Conservation (phyloP, 2,113 vertebrate genomes). For the Siniperca chuatsi region DNA sequence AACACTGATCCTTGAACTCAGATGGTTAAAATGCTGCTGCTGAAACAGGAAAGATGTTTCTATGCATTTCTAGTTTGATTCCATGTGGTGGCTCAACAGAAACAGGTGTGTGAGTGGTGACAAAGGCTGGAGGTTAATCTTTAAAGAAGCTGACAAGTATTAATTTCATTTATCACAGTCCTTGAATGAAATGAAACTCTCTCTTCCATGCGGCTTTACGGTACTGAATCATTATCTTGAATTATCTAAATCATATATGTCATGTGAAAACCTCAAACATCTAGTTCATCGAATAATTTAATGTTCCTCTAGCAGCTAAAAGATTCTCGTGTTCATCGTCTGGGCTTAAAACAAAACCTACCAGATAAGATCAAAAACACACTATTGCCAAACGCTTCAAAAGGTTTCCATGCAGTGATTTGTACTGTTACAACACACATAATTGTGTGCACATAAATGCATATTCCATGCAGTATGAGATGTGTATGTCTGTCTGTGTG, state of each 20-base stretch:
- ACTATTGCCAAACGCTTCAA: too few relatives aligned
- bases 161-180: background rate
- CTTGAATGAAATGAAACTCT: background rate
- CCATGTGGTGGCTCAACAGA: slow-evolving; percentile 20
- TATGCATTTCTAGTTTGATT: slow-evolving; percentile 11
- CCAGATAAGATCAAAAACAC: background rate
- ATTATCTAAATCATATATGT: background rate
- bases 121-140: slow-evolving; percentile 28
- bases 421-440: background rate
- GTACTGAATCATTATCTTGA: background rate
- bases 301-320: background rate
- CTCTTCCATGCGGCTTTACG: background rate
- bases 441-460: slow-evolving; percentile 42
- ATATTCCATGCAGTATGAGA: slow-evolving; percentile 39
- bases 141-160: background rate
- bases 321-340: background rate
- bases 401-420: background rate
- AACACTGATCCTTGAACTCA: slow-evolving; percentile 59
- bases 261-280: background rate
- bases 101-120: slow-evolving; percentile 39
- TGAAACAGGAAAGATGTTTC: slow-evolving; percentile 1
- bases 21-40: background rate
- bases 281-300: background rate
- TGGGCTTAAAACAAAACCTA: background rate
- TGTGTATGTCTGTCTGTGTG: slow-evolving; percentile 53